Conservation (phyloP, 1,140 invertebrate species). For the Papilio aristodemus region DNA sequence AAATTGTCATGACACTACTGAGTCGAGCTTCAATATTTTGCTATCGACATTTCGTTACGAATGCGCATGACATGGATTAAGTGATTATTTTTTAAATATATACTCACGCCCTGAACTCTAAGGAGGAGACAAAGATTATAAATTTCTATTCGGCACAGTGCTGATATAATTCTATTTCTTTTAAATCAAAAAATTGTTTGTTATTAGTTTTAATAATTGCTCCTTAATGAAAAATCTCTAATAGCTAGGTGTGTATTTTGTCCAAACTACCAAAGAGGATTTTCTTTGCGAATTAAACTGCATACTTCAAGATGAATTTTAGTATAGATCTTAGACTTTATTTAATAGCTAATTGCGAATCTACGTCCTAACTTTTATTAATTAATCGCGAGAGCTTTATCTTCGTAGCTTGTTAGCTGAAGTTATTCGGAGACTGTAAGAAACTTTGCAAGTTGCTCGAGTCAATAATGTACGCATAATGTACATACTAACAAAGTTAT, state of each 20-base stretch:
- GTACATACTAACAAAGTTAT: background rate
- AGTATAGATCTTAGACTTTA: slow-evolving; percentile 8
- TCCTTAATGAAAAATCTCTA: no score
- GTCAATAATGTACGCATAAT: slow-evolving; percentile 20
- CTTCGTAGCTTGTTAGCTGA: slow-evolving; percentile 2
- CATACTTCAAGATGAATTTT: background rate
- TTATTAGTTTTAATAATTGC: no score
- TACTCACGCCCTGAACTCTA: background rate
- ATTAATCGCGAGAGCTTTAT: slow-evolving; percentile 6
- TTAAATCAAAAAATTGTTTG: no score
- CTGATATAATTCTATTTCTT: no score
- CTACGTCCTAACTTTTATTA: slow-evolving; percentile 14
- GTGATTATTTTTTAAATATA: background rate
- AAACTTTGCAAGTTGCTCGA: slow-evolving; percentile 8
- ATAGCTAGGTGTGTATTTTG: no score
- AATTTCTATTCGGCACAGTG: no score
- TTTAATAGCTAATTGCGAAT: slow-evolving; percentile 10
- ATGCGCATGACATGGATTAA: slow-evolving; percentile 2
- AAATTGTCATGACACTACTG: slow-evolving; percentile 13
- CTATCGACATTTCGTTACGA: background rate
- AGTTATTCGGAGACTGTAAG: slow-evolving; percentile 10
- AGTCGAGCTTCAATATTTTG: background rate
- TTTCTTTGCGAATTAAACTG: background rate
- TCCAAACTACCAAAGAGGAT: background rate
- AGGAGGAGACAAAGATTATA: background rate